Base-by-base conservation (phyloP, 1,140 invertebrate species). In the Venustaconcha ellipsiformis region DNA sequence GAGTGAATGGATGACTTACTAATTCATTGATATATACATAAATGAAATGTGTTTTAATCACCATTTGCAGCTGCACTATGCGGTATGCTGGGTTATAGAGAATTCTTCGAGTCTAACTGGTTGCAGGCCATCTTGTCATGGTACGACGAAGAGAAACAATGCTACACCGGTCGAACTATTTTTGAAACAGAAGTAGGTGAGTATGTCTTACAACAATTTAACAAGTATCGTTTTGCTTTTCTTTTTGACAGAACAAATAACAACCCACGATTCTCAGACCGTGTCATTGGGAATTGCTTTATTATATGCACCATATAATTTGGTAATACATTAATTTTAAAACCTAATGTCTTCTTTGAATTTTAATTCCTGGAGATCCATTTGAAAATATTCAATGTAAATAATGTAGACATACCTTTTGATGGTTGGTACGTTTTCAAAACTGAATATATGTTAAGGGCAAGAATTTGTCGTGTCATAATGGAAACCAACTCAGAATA, bases 31-130 rank as follows among this genome's bases (percentile, higher is more conserved):
- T 37, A 8, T 4, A 37, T 37, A 37, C 1, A 23, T 23, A 23
- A 23, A 23, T 23, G 23, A 37, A 37, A 37, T 37, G 37, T 37
- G 37, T 37, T 37, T 37, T 8, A 37, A 0, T 37, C 3, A 37
- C 37, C 37, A 6, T 37, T 37, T 37, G 37, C 37, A 37, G 37
- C 37, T 37, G 37, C 37, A 37, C 37, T 37, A 6, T 37, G 37
- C 3, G 37, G 37, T 17, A 79, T 87, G 73, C 76, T 83, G 57
- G 87, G 87, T 18, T 88, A 81, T 70, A 68, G 78, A 12, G 76
- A 86, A 64, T 87, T 88, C 78, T 84, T 86, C 79, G 71, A 74
- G 13, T 73, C 64, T 20, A 78, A 80, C 14, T 88, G 87, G 87
- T 78, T 88, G 69, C 72, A 83, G 23, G 70, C 63, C 18, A 88